Evolutionary conservation across 2,797 vertebrate genomes (phyloP).

Genomic region (Enteromius anoplus): DNA sequence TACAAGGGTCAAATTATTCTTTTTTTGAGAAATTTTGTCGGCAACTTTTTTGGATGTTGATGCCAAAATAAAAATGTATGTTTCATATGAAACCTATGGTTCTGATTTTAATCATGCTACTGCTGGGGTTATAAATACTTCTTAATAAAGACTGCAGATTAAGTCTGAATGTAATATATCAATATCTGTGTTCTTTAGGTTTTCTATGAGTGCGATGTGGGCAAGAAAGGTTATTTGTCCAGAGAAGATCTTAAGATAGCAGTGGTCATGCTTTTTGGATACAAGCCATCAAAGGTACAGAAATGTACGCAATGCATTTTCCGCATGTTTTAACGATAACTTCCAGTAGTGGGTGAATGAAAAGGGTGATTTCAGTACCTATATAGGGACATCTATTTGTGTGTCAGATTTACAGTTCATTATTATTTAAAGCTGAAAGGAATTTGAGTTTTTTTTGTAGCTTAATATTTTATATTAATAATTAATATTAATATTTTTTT

Average conservation of each 20-base stretch:
- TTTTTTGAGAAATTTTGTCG: too few species aligned
- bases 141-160: neutral
- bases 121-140: neutral
- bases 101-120: neutral
- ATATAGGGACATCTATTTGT: neutral
- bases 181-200: slow-evolving; percentile 59
- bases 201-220: slow-evolving; percentile 71
- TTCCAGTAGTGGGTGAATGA: neutral
- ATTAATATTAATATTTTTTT: too few species aligned
- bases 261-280: slow-evolving; percentile 75
- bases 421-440: neutral
- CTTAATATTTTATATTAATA: neutral
- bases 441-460: neutral
- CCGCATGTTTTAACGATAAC: neutral
- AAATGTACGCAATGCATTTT: neutral
- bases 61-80: neutral
- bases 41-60: too few species aligned
- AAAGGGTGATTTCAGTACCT: neutral
- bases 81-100: neutral
- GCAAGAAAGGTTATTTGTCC: slow-evolving; percentile 71
- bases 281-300: slow-evolving; percentile 77
- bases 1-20: too few species aligned
- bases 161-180: neutral
- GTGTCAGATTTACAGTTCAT: neutral
- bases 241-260: slow-evolving; percentile 77